Evolutionary conservation across 2,113 vertebrate genomes (phyloP).

Genomic region (Gobio gobio): DNA sequence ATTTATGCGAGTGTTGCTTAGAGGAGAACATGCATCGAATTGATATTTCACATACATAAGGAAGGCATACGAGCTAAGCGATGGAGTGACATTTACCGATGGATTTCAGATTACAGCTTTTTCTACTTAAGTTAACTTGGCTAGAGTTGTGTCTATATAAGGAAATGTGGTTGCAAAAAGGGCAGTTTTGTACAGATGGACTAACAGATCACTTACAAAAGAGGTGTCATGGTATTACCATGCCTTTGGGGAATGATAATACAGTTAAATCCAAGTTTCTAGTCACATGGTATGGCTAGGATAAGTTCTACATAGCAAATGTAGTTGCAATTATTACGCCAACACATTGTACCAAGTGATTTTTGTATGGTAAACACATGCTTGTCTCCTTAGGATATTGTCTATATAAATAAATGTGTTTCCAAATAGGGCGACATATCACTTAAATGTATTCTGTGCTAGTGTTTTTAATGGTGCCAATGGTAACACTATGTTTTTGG

Average conservation of each 20-base stretch:
- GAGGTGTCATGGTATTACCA: not conserved
- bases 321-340: not conserved
- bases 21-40: not conserved
- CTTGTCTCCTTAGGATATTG: too few relatives aligned
- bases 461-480: too few relatives aligned
- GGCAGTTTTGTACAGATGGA: not conserved
- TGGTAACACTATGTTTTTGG: too few relatives aligned
- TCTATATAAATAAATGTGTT: too few relatives aligned
- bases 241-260: not conserved
- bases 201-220: not conserved
- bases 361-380: too few relatives aligned
- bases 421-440: too few relatives aligned
- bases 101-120: slow-evolving; percentile 4
- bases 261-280: not conserved
- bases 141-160: not conserved
- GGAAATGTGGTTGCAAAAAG: slow-evolving; percentile 6
- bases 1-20: slow-evolving; percentile 9
- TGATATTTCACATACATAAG: slow-evolving; percentile 7
- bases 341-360: too few relatives aligned
- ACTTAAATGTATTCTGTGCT: too few relatives aligned
- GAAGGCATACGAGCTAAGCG: not conserved
- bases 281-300: not conserved
- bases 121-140: not conserved
- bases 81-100: slow-evolving; percentile 25
- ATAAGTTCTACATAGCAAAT: not conserved